Base-by-base conservation (phyloP, 2,797 vertebrate genomes). In the Psittacula derbiana region DNA sequence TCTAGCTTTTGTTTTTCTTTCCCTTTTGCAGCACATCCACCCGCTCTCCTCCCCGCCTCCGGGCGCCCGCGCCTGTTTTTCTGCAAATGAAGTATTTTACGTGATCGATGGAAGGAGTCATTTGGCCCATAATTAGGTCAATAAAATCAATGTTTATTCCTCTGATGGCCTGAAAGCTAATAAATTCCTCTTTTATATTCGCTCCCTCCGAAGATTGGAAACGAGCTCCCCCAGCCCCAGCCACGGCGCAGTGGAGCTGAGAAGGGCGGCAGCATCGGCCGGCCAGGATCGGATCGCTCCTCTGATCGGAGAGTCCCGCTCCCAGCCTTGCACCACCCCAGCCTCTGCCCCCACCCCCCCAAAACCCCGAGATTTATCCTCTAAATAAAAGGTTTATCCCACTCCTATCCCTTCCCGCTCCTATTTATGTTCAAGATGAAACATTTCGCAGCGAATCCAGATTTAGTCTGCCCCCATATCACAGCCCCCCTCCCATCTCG, bases 121-220 rank as follows among this genome's bases (percentile, higher is more conserved):
- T 96, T 94, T 84, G 96, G 96, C 95, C 96, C 96, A 95, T 96
- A 75, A 78, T 90, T 97, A 97, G 98, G 97, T 98, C 97, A 97
- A 88, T 95, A 88, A 96, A 96, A 98, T 98, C 97, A 95, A 97
- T 97, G 95, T 87, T 88, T 96, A 97, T 97, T 95, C 93, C 92
- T 88, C 82, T 72, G 90, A 92, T 93, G 86, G 91, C 75, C 85
- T 94, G 73, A 92, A 96, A 97, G 95, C 91, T 93, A 97, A 97
- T 97, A 97, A 95, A 96, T 96, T 90, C 82, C 94, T 88, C 76
- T 84, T 96, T 95, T 94, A 53, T 64, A 79, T 73, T 93, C 75
- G 55, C 88, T 97, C 83, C 80, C 84, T 71, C 78, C 50, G 86
- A 94, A 85, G 82, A 80, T 72, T 90, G 36, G 53, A 83, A 94